Conservation (phyloP, 2,888 invertebrate species). For the Plebejus melissa region DNA sequence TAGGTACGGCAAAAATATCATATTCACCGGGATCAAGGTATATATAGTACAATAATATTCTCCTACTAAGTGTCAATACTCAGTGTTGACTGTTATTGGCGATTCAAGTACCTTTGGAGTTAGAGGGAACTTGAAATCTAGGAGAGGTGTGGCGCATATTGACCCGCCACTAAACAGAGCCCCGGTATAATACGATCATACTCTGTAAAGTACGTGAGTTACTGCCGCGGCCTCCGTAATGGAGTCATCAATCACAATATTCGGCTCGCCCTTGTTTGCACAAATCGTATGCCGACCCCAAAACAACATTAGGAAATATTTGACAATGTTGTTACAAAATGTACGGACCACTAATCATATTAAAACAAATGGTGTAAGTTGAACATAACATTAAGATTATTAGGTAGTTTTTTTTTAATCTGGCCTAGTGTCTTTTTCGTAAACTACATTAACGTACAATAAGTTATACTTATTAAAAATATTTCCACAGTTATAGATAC, state of each 20-base stretch:
- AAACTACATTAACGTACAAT: too few relatives aligned
- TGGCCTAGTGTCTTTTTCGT: too few relatives aligned
- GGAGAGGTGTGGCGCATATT: neutral
- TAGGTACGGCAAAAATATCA: too few relatives aligned
- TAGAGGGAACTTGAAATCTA: neutral
- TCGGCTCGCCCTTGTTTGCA: slow-evolving; percentile 18
- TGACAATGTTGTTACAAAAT: slow-evolving; percentile 5
- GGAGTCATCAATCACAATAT: slow-evolving; percentile 16
- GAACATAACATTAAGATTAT: too few relatives aligned
- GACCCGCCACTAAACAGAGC: neutral
- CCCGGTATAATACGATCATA: slow-evolving; percentile 44
- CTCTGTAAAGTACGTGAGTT: slow-evolving; percentile 42
- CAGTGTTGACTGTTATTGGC: neutral
- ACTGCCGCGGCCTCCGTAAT: slow-evolving; percentile 34
- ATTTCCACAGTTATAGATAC: too few relatives aligned
- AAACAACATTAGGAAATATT: slow-evolving; percentile 12
- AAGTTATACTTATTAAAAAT: too few relatives aligned
- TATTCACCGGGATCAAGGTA: too few relatives aligned
- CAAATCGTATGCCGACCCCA: slow-evolving; percentile 21
- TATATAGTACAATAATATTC: too few relatives aligned
- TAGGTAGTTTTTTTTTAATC: too few relatives aligned
- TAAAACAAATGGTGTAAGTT: neutral
- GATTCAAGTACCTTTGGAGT: neutral
- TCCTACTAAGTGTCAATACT: too few relatives aligned
- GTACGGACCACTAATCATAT: neutral